Evolutionary conservation across 2,113 vertebrate species (phyloP), one percentile per base, ranked within the genome.

Genomic region (Sturnira hondurensis): DNA sequence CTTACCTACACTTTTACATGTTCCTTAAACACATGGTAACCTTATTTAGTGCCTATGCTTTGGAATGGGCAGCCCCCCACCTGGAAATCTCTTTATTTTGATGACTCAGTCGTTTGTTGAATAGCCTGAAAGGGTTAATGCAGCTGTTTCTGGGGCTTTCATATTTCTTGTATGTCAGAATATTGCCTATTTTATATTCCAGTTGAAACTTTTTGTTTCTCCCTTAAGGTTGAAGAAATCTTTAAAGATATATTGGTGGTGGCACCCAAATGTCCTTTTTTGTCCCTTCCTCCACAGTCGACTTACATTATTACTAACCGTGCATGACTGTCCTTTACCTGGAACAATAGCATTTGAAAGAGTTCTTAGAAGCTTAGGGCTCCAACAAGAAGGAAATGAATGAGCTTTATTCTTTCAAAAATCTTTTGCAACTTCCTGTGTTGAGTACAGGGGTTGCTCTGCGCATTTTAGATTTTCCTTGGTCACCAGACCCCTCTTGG

Each of bases 381-480:
- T 33, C 36, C 58, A 45, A 63, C 22, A 81, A 82, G 61, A 78
- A 95, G 96, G 89, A 96, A 96, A 90, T 56, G 43, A 36, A 70
- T 19, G 3, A 63, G 19, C 3, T 77, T 58, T 43, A 67, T 87
- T 76, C 68, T 94, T 82, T 77, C 61, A 71, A 88, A 94, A 92
- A 84, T 33, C 74, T 93, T 91, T 94, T 93, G 91, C 76, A 92
- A 86, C 68, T 82, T 97, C 70, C 82, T 91, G 70, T 93, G 89
- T 68, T 31, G 20, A 86, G 54, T 9, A 1, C 24, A 43, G 43
- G 76, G 81, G 28, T 93, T 73, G 45, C 76, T 54, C 13, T 74
- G 22, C 12, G 7, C 14, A 15, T 56, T 88, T 54, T 56, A 26
- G 11, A 2, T 43, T 71, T 45, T 80, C 45, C 58, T 16, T 16